Evolutionary conservation across 2,113 vertebrate species (phyloP), one percentile per base, ranked within the genome.

Genomic region (Sinocyclocheilus rhinocerous): DNA sequence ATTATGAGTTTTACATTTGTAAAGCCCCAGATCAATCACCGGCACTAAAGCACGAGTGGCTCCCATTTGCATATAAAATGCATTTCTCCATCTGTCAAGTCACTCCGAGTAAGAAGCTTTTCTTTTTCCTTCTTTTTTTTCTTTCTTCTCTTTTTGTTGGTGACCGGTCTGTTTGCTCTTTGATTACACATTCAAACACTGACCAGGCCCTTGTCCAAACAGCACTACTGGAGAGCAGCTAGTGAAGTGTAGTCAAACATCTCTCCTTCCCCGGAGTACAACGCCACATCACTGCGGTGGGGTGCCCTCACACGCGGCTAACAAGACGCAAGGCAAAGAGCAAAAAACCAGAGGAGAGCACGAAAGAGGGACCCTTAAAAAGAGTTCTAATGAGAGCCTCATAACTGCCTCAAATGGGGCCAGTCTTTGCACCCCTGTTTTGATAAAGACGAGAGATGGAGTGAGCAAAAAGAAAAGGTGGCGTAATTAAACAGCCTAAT

Each of bases 401-500:
- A 26, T 89, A 88, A 91, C 86, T 86, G 84, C 87, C 90, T 77
- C 70, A 88, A 91, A 92, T 87, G 88, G 86, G 81, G 76, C 86
- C 20, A 87, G 92, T 92, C 92, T 92, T 91, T 92, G 86, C 88
- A 87, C 87, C 83, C 90, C 86, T 92, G 91, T 93, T 93, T 92
- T 96, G 95, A 96, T 88, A 88, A 86, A 92, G 90, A 92, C 89
- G 88, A 88, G 90, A 89, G 90, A 91, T 89, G 87, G 89, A 91
- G 24, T 65, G 86, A 93, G 94, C 96, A 87, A 90, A 86, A 72
- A 52, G 22, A 94, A 96, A 95, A 95, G 95, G 93, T 95, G 93
- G 92, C 93, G 91, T 97, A 98, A 98, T 98, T 98, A 98, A 99
- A 97, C 95, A 97, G 96, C 96, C 96, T 98, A 97, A 99, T 98